Percentiles rank a stretch among this genome's conserved stretches.
Conservation (phyloP, 2,797 vertebrate genomes). For the Etheostoma perlongum region DNA sequence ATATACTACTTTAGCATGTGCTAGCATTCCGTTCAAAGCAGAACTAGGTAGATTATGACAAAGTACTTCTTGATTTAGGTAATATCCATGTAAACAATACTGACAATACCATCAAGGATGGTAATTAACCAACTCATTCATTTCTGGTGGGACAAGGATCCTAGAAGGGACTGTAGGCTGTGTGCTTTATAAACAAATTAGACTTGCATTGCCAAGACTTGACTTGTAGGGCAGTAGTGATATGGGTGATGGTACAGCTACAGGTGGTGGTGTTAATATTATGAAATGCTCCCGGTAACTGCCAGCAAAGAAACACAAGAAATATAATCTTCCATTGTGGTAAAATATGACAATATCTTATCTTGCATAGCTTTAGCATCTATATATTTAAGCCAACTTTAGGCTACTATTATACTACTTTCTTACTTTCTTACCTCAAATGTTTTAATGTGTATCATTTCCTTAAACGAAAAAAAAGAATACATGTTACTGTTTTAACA, state of each 20-base stretch:
- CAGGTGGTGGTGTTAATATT: background rate
- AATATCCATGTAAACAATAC: background rate
- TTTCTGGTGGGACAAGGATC: background rate
- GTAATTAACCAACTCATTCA: background rate
- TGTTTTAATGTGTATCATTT: background rate
- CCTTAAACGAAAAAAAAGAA: background rate
- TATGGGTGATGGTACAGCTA: background rate
- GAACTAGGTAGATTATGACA: too few species aligned
- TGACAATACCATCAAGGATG: background rate
- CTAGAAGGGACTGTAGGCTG: background rate
- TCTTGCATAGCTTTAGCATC: background rate
- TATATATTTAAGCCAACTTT: background rate
- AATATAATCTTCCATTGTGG: background rate
- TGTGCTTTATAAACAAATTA: background rate
- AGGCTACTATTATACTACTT: background rate
- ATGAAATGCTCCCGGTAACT: background rate
- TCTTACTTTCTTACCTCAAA: background rate
- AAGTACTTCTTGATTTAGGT: background rate
- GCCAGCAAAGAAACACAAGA: background rate
- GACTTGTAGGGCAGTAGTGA: background rate
- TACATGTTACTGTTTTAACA: background rate
- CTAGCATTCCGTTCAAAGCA: background rate
- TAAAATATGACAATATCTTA: background rate
- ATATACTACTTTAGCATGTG: background rate
- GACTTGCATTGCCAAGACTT: background rate